These are phyloP conservation scores for Pao palembangensis DNA, from an alignment of 2,113 vertebrate species.

Conservation along the genomic window DNA sequence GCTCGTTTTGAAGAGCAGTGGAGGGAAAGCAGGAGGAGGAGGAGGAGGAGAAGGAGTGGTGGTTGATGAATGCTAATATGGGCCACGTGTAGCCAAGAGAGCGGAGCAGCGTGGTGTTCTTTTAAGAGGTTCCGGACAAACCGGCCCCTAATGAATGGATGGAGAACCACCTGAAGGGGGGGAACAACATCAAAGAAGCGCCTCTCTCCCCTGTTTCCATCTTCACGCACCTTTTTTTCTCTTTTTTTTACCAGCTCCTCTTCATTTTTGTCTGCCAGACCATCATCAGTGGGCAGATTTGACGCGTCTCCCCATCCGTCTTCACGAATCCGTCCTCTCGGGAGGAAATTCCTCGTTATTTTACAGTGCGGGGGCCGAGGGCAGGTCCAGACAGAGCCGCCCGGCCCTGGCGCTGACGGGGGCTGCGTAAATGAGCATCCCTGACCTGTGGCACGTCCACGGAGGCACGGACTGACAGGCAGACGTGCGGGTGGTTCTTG, in stretches of 20 bases:
- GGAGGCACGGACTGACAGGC: slow-evolving; percentile 1
- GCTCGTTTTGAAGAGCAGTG: slow-evolving; percentile 20
- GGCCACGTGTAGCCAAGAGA: slow-evolving; percentile 30
- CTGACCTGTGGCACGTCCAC: slow-evolving; percentile 37
- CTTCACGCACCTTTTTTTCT: slow-evolving; percentile 4
- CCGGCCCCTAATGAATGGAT: slow-evolving; percentile 70
- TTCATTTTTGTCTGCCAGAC: slow-evolving; percentile 38
- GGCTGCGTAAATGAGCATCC: slow-evolving; percentile 23
- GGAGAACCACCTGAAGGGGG: slow-evolving; percentile 72
- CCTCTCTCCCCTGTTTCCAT: slow-evolving; percentile 36
- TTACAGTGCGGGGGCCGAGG: slow-evolving; percentile 29
- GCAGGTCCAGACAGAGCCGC: slow-evolving; percentile 49
- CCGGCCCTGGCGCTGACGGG: slow-evolving; percentile 29
- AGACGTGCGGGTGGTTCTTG: neutral
- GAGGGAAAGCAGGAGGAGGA: slow-evolving; percentile 10
- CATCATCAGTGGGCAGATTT: slow-evolving; percentile 20
- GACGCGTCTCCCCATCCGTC: slow-evolving; percentile 29
- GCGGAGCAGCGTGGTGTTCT: slow-evolving; percentile 33
- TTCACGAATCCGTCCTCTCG: slow-evolving; percentile 36
- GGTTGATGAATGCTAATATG: slow-evolving; percentile 13
- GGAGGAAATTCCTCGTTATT: slow-evolving; percentile 30
- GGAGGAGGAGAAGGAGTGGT: neutral
- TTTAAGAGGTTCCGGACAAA: slow-evolving; percentile 60
- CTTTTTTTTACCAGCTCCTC: slow-evolving; percentile 7
- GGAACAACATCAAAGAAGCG: slow-evolving; percentile 67